phyloP scores from a whole-genome alignment of 2,888 invertebrate species.

The Lydus trimaculatus region DNA sequence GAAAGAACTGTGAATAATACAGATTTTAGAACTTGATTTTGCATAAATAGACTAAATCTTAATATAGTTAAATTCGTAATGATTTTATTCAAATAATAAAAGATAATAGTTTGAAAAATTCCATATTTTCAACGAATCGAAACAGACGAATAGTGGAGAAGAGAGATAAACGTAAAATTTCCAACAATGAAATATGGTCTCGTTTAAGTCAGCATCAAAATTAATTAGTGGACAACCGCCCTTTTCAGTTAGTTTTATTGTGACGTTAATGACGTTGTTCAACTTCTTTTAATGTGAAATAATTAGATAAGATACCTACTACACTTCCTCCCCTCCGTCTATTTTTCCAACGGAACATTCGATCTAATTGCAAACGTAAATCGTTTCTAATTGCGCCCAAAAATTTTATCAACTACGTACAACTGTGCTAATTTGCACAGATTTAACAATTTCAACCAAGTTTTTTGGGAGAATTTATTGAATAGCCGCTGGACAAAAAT shows the following conservation, averaged over 20 bases:
- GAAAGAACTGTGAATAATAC: neutral
- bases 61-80: neutral
- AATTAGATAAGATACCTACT: slow-evolving; percentile 21
- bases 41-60: neutral
- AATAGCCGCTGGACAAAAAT: neutral
- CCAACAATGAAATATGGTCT: slow-evolving; percentile 17
- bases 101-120: neutral
- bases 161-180: slow-evolving; percentile 11
- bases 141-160: neutral
- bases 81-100: neutral
- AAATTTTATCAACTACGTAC: neutral
- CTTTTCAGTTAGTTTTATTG: slow-evolving; percentile 17
- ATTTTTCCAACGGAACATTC: neutral
- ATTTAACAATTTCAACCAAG: neutral
- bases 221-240: slow-evolving; percentile 22
- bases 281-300: slow-evolving; percentile 20
- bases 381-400: slow-evolving; percentile 20
- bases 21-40: neutral
- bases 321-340: slow-evolving; percentile 16
- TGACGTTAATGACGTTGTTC: slow-evolving; percentile 22
- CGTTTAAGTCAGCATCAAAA: slow-evolving; percentile 16
- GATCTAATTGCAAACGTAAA: slow-evolving; percentile 24
- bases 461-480: neutral
- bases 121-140: neutral
- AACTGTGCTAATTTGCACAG: neutral